Evolutionary conservation across 2,113 vertebrate genomes (phyloP).

Genomic region (Cyphomyrus discorhynchus): DNA sequence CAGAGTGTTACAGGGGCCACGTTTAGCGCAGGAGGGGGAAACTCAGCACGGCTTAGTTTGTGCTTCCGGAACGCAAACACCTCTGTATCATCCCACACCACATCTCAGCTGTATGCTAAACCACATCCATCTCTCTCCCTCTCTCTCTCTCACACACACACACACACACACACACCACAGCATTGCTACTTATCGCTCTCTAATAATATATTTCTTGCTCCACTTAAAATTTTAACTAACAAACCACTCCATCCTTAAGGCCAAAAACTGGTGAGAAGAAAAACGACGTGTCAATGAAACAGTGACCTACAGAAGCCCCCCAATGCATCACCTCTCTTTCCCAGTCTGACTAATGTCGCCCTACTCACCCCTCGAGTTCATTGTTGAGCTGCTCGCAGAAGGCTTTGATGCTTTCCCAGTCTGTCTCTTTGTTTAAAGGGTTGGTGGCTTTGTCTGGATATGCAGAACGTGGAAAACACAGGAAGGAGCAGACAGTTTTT

Average conservation of each 20-base stretch:
- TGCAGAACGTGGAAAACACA: not conserved
- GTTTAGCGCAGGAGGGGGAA: not conserved
- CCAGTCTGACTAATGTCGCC: not conserved
- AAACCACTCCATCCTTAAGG: not conserved
- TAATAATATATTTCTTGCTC: not conserved
- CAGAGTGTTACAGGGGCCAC: not conserved
- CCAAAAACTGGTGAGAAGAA: not conserved
- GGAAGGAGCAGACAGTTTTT: not conserved
- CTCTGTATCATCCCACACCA: not conserved
- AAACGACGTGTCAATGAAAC: not conserved
- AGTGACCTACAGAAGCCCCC: not conserved
- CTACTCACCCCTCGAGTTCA: constrained; percentile 83
- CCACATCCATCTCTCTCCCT: not conserved
- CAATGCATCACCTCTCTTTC: not conserved
- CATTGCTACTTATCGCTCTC: not conserved
- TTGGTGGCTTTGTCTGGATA: constrained; percentile 84
- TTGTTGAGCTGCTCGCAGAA: constrained; percentile 89
- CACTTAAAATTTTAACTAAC: not conserved
- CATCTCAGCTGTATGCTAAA: not conserved
- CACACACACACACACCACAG: not conserved
- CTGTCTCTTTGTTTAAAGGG: constrained; percentile 83
- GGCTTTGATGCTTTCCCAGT: constrained; percentile 80
- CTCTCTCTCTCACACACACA: not conserved
- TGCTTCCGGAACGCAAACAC: not conserved
- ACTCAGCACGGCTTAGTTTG: not conserved